Conservation (phyloP, 2,113 vertebrate genomes). For the Oncorhynchus gorbuscha region DNA sequence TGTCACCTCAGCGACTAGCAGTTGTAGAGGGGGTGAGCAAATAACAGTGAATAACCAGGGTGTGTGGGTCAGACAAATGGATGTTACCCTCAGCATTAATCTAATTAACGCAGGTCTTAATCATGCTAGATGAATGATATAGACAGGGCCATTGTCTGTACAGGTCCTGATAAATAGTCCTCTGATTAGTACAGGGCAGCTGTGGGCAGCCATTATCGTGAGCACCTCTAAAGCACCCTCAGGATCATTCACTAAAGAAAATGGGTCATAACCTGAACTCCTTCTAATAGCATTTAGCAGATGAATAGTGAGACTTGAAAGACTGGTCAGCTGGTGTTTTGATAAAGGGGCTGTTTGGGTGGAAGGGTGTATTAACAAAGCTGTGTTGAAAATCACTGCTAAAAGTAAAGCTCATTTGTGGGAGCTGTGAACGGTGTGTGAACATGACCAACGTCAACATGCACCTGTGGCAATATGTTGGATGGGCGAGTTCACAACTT, state of each 20-base stretch:
- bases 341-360: too few species aligned
- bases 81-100: slow-evolving; percentile 49
- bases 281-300: slow-evolving; percentile 57
- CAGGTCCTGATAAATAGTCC: slow-evolving; percentile 54
- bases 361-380: too few species aligned
- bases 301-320: slow-evolving; percentile 51
- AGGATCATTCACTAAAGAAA: slow-evolving; percentile 8
- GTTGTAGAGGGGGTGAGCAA: too few species aligned
- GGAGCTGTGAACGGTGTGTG: too few species aligned
- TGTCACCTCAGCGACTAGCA: not conserved
- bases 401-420: too few species aligned
- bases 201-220: slow-evolving; percentile 53
- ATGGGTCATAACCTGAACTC: slow-evolving; percentile 40
- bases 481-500: too few species aligned
- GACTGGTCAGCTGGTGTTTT: slow-evolving; percentile 18
- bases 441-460: too few species aligned
- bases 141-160: slow-evolving; percentile 56
- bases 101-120: slow-evolving; percentile 69
- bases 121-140: slow-evolving; percentile 66
- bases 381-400: too few species aligned
- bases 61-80: slow-evolving; percentile 42
- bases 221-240: slow-evolving; percentile 50
- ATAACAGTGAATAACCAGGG: slow-evolving; percentile 17
- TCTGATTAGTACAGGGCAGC: slow-evolving; percentile 56
- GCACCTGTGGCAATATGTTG: too few species aligned